Conservation (phyloP, 2,888 invertebrate genomes). For the Drosophila lutescens region DNA sequence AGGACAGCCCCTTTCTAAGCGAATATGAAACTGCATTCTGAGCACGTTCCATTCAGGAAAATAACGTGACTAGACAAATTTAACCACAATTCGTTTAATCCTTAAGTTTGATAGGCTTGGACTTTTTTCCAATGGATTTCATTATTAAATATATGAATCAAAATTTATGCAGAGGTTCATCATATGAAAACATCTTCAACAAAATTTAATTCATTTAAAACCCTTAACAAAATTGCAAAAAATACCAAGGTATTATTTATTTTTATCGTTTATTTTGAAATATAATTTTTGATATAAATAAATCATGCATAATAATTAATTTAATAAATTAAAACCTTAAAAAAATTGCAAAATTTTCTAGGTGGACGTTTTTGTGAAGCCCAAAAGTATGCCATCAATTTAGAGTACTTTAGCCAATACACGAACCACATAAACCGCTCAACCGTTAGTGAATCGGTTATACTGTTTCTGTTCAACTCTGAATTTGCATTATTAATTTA, state of each 20-base stretch:
- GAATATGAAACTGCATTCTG: neutral
- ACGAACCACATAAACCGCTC: conserved; percentile 1
- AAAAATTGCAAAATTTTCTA: too few relatives aligned
- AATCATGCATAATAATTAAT: too few relatives aligned
- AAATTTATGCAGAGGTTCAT: too few relatives aligned
- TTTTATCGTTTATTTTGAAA: too few relatives aligned
- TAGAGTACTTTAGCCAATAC: neutral
- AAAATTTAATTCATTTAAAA: too few relatives aligned
- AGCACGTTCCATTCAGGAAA: conserved; percentile 15
- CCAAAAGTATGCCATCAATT: conserved; percentile 10
- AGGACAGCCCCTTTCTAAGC: neutral
- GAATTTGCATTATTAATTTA: neutral
- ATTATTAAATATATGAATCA: neutral
- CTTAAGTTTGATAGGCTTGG: neutral
- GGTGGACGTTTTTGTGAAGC: neutral
- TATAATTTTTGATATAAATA: too few relatives aligned
- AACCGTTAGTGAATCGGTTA: neutral
- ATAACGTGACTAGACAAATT: conserved; percentile 17
- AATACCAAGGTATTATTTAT: too few relatives aligned
- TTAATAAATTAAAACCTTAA: too few relatives aligned
- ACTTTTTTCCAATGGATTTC: too few relatives aligned
- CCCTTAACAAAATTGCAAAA: too few relatives aligned
- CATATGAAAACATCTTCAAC: too few relatives aligned
- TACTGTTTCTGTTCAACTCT: neutral
- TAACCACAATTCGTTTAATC: neutral